Percentiles rank a stretch among this genome's conserved stretches.
Conservation (phyloP, 2,797 vertebrate species). For the Syndactyla subalaris region DNA sequence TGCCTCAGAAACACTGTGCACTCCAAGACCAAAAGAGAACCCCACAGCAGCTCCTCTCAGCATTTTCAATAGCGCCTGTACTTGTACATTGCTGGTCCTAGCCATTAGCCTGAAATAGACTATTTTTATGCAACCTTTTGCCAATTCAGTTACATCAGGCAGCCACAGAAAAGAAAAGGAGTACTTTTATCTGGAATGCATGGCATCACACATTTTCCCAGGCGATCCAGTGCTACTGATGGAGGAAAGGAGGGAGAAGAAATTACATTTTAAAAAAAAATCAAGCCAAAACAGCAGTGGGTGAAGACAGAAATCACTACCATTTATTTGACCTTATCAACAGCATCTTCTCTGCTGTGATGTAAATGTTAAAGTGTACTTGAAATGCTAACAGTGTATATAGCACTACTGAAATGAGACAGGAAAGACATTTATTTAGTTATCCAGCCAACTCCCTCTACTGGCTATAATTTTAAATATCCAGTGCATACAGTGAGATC, state of each 20-base stretch:
- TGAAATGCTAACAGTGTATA: background rate
- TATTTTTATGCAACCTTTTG: background rate
- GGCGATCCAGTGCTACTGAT: background rate
- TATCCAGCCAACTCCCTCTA: slow-evolving; percentile 44
- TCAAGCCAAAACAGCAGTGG: background rate
- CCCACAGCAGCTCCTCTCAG: background rate
- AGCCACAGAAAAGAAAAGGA: background rate
- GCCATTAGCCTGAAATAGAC: background rate
- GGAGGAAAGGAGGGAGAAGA: background rate
- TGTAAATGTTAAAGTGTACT: background rate
- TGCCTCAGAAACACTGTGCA: background rate
- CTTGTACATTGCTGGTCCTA: background rate
- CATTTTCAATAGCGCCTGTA: background rate
- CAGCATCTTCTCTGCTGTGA: background rate
- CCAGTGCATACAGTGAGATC: background rate
- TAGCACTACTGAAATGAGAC: background rate
- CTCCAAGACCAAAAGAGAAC: background rate
- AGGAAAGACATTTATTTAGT: background rate
- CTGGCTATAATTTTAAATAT: slow-evolving; percentile 7
- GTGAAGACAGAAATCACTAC: background rate
- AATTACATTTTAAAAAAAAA: background rate
- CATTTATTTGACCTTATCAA: background rate
- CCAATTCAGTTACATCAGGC: background rate
- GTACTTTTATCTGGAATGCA: background rate
- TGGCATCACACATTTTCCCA: background rate